Conservation (phyloP, 2,888 invertebrate genomes). For the Syritta pipiens region DNA sequence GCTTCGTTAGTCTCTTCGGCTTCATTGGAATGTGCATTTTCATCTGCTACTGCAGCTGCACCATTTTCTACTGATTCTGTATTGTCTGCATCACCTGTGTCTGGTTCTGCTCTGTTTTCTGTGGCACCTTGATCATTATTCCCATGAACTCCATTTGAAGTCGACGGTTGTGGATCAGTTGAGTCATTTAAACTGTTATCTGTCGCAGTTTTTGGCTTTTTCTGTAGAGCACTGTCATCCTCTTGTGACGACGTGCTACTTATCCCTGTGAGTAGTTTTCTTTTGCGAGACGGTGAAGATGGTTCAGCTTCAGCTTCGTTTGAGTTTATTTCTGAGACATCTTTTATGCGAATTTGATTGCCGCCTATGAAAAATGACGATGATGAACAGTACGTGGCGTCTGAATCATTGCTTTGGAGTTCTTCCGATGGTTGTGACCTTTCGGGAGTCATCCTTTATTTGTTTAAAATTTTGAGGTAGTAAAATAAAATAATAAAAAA, state of each 20-base stretch:
- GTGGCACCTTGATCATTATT: no score
- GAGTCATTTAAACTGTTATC: no score
- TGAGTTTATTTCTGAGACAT: conserved; percentile 49
- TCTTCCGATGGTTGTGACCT: conserved; percentile 37
- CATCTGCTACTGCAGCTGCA: no score
- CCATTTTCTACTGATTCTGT: no score
- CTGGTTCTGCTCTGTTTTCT: no score
- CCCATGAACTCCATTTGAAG: no score
- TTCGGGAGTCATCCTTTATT: conserved; percentile 47
- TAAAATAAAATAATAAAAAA: not conserved
- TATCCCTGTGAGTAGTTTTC: not conserved
- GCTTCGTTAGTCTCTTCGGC: no score
- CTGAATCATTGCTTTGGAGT: conserved; percentile 11
- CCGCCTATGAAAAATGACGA: not conserved
- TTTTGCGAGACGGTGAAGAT: not conserved
- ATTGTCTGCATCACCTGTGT: no score
- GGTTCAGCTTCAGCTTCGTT: conserved; percentile 40
- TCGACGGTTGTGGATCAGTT: no score
- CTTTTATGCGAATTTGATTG: conserved; percentile 44
- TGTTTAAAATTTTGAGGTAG: not conserved
- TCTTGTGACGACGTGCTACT: conserved; percentile 30
- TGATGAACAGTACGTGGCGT: not conserved
- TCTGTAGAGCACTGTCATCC: conserved; percentile 28
- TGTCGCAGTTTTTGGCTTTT: no score
- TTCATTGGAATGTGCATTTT: no score